A percentile compares a stretch with the other conserved stretches of the same genome.
These are phyloP conservation scores for Machimus rusticus DNA, from an alignment of 2,888 invertebrate genomes.

Conservation along the genomic window DNA sequence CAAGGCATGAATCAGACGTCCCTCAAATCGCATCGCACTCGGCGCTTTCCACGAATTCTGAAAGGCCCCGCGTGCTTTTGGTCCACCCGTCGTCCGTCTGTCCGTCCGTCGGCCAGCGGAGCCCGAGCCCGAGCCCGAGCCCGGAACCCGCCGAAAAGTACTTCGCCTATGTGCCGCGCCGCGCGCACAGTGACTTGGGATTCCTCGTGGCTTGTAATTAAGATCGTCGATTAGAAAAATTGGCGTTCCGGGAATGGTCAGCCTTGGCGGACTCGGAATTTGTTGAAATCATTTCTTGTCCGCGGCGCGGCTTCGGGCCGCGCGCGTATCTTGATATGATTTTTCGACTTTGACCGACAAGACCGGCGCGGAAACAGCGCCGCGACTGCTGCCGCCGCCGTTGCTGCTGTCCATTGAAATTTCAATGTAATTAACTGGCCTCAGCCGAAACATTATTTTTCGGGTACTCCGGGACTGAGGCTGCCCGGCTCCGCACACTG, in stretches of 20 bases:
- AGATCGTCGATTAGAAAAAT: slow-evolving; percentile 39
- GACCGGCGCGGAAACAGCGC: background rate
- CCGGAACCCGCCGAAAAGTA: background rate
- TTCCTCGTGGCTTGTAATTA: slow-evolving; percentile 14
- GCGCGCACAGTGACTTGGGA: background rate
- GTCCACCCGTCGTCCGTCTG: background rate
- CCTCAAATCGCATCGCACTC: background rate
- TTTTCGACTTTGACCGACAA: background rate
- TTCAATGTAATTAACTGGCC: slow-evolving; percentile 26
- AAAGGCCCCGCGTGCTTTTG: background rate
- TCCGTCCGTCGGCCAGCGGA: background rate
- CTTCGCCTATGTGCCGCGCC: background rate
- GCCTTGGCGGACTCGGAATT: background rate
- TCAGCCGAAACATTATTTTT: slow-evolving; percentile 11
- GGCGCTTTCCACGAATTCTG: background rate
- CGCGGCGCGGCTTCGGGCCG: background rate
- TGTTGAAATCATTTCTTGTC: slow-evolving; percentile 10
- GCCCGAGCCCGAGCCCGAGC: background rate
- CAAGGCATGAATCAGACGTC: background rate
- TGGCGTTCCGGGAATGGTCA: slow-evolving; percentile 32
- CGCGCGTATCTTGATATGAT: slow-evolving; percentile 10
- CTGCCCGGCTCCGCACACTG: background rate
- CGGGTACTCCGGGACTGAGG: background rate
- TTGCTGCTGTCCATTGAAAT: slow-evolving; percentile 5
- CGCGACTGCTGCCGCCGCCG: background rate